These are phyloP conservation scores for Catharus ustulatus DNA, from an alignment of 2,797 vertebrate genomes.

Conservation along the genomic window DNA sequence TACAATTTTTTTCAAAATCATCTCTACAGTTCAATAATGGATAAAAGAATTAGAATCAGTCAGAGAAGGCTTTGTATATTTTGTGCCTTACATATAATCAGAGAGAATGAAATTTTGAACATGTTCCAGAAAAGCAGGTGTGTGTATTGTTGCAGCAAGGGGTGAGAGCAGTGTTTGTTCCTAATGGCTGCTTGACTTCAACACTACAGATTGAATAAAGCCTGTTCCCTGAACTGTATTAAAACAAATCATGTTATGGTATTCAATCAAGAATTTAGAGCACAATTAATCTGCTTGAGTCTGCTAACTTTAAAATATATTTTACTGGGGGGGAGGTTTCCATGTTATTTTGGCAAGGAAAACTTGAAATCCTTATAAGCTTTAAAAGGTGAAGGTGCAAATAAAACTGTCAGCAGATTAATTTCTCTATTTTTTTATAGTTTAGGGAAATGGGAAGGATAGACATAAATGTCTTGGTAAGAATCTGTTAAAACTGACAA, in stretches of 20 bases:
- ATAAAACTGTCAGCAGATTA: background rate
- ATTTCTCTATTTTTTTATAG: background rate
- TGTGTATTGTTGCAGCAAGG: conserved; percentile 36
- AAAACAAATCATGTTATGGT: background rate
- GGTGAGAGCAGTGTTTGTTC: conserved; percentile 23
- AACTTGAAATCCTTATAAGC: background rate
- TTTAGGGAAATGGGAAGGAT: background rate
- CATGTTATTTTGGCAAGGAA: background rate
- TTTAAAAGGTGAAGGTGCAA: background rate
- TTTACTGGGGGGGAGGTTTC: background rate
- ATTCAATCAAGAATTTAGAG: conserved; percentile 4
- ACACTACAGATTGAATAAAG: conserved; percentile 33
- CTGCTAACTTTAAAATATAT: background rate
- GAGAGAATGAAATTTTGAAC: conserved; percentile 49
- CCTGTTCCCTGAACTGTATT: conserved; percentile 23
- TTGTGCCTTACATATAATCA: conserved; percentile 11
- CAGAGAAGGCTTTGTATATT: background rate
- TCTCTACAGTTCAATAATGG: conserved; percentile 1
- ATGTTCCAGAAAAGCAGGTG: conserved; percentile 19
- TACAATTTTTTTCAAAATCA: background rate
- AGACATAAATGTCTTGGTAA: background rate
- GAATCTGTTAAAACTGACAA: background rate
- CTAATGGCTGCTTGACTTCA: conserved; percentile 49
- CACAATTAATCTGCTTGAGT: background rate
- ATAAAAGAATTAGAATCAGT: conserved; percentile 23